Conservation (phyloP, 2,113 vertebrate genomes). For the Neotragus moschatus region DNA sequence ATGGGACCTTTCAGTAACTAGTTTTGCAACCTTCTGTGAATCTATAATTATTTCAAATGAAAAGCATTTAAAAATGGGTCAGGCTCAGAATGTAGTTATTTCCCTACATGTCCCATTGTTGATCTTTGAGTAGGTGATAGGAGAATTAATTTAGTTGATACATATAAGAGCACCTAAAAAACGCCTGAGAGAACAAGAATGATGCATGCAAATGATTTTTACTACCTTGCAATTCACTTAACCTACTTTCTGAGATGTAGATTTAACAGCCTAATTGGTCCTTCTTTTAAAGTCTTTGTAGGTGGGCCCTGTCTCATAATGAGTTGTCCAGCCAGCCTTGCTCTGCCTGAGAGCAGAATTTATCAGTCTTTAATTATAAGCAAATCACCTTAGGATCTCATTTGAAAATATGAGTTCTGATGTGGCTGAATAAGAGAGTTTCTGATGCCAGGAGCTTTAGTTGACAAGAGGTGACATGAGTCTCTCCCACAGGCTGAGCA, state of each 20-base stretch:
- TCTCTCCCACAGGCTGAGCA: not conserved
- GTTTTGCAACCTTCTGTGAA: not conserved
- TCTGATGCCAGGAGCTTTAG: not conserved
- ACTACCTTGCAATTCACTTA: not conserved
- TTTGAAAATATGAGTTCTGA: not conserved
- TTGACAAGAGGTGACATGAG: not conserved
- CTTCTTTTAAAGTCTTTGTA: not conserved
- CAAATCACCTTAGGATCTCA: not conserved
- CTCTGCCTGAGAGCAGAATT: not conserved
- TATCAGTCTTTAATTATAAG: not conserved
- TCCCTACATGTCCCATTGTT: not conserved
- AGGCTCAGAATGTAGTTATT: not conserved
- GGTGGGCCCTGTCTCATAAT: not conserved
- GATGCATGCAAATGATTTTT: not conserved
- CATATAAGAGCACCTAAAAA: not conserved
- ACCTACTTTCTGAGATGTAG: not conserved
- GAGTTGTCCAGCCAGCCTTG: not conserved
- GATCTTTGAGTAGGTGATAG: not conserved
- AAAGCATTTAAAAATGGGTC: not conserved
- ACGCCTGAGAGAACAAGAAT: not conserved
- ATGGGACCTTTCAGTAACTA: not conserved
- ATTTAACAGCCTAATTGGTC: not conserved
- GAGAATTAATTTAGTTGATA: not conserved
- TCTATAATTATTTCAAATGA: conserved; percentile 11
- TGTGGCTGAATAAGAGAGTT: not conserved